Evolutionary conservation across 2,888 invertebrate species (phyloP).

Genomic region (Carabus problematicus): DNA sequence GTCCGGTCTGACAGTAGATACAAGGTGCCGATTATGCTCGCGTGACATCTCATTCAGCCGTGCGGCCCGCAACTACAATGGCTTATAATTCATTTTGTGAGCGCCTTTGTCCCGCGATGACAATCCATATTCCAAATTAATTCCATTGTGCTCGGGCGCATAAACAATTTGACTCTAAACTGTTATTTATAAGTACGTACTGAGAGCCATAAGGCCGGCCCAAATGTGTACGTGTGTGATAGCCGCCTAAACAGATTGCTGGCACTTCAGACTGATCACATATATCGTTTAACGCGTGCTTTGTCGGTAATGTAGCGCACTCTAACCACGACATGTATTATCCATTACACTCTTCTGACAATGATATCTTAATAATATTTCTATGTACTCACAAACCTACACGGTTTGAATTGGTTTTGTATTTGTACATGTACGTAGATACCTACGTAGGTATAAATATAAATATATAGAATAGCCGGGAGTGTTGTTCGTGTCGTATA

Average conservation of each 20-base stretch:
- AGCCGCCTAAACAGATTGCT: slow-evolving; percentile 27
- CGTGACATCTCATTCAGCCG: slow-evolving; percentile 37
- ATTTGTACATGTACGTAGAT: too few species aligned
- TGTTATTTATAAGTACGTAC: slow-evolving; percentile 31
- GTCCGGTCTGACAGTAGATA: slow-evolving; percentile 15
- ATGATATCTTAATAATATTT: slow-evolving; percentile 48
- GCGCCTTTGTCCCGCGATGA: slow-evolving; percentile 35
- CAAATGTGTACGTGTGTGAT: not conserved
- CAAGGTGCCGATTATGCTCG: slow-evolving; percentile 8
- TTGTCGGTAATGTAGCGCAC: slow-evolving; percentile 51
- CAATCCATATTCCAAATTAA: slow-evolving; percentile 43
- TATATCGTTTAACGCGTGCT: slow-evolving; percentile 51
- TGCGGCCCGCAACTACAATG: slow-evolving; percentile 25
- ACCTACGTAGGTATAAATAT: too few species aligned
- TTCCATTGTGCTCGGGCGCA: slow-evolving; percentile 38
- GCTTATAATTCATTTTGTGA: slow-evolving; percentile 38
- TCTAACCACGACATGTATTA: slow-evolving; percentile 52
- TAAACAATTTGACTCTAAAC: slow-evolving; percentile 41
- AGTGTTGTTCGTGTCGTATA: too few species aligned
- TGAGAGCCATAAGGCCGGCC: not conserved
- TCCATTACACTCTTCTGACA: slow-evolving; percentile 50
- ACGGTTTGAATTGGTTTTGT: too few species aligned
- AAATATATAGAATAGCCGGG: too few species aligned
- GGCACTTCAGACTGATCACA: slow-evolving; percentile 30
- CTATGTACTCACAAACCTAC: too few species aligned